phyloP scores from a whole-genome alignment of 2,888 invertebrate genomes.

The Itoplectis maculator region DNA sequence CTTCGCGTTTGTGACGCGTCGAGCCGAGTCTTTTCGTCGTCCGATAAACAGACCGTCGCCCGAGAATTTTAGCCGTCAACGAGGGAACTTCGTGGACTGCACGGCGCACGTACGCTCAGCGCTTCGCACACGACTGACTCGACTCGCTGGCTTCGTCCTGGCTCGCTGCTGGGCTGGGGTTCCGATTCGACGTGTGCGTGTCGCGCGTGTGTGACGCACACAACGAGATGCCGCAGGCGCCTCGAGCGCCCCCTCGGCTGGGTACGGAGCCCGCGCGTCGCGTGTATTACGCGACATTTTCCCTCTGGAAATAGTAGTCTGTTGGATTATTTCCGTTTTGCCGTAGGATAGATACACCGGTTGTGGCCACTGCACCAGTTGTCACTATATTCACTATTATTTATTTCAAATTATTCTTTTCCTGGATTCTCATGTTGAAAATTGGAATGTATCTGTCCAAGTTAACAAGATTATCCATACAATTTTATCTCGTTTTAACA shows the following conservation, averaged over 20 bases:
- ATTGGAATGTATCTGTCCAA: too few species aligned
- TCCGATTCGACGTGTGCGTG: neutral
- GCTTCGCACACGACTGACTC: slow-evolving; percentile 65
- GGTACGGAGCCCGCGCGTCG: neutral
- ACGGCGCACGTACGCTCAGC: slow-evolving; percentile 33
- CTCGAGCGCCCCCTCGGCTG: neutral
- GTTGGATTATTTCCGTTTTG: too few species aligned
- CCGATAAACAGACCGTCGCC: slow-evolving; percentile 7
- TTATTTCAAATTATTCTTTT: too few species aligned
- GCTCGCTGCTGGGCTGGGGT: slow-evolving; percentile 1
- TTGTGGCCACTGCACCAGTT: too few species aligned
- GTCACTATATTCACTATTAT: too few species aligned
- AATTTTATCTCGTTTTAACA: too few species aligned
- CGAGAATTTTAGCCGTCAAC: slow-evolving; percentile 37
- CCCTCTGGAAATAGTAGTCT: too few species aligned
- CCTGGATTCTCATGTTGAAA: too few species aligned
- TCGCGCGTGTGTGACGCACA: too few species aligned
- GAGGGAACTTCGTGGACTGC: slow-evolving; percentile 4
- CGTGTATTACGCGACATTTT: slow-evolving; percentile 4
- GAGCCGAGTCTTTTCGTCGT: slow-evolving; percentile 11
- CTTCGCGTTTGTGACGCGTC: neutral
- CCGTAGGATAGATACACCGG: too few species aligned
- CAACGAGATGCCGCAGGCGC: neutral
- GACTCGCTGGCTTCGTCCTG: too few species aligned
- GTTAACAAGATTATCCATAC: too few species aligned